Evolutionary conservation across 2,888 invertebrate species (phyloP), one percentile per base, ranked within the genome.

Genomic region (Dione vanillae): DNA sequence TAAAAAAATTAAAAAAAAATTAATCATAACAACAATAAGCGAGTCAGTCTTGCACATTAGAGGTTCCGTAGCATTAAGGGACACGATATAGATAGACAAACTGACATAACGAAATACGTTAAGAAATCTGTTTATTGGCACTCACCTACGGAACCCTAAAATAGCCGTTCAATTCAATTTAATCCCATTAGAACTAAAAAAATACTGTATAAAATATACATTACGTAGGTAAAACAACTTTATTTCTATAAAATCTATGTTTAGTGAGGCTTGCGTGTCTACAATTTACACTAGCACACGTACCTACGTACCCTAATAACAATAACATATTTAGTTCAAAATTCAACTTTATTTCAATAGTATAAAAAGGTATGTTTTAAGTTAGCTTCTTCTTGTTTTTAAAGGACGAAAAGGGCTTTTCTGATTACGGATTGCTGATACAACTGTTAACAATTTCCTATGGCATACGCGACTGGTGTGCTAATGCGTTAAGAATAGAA

Each of bases 401-500:
- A 40, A 40, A 19, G 37, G 37, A 16, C 37, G 51, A 51, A 49
- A 49, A 64, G n/a, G 64, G 51, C 49, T 49, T 64, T 40, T 51
- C 20, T 64, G 64, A 64, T 64, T 51, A 37, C 40, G 20, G 9
- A 37, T 40, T 51, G 64, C 64, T 64, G 40, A 64, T 64, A 64
- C 49, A 64, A 47, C 37, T 7, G 11, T 47, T 64, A 37, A 37
- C 40, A 40, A 64, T 64, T 37, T 16, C 14, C 40, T 14, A 64
- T 49, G 35, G 45, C 19, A 20, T 45, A 61, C 61, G 45, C n/a
- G 61, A 45, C 43, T 61, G 7, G 45, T 14, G 6, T 59, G 1
- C n/a, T 43, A 45, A 61, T 61, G n/a, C 5, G 3, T 20, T 10
- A 5, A 37, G 37, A 11, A 56, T 56, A 16, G 11, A 16, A 56